Conservation (phyloP, 2,888 invertebrate species). For the Elegia similella region DNA sequence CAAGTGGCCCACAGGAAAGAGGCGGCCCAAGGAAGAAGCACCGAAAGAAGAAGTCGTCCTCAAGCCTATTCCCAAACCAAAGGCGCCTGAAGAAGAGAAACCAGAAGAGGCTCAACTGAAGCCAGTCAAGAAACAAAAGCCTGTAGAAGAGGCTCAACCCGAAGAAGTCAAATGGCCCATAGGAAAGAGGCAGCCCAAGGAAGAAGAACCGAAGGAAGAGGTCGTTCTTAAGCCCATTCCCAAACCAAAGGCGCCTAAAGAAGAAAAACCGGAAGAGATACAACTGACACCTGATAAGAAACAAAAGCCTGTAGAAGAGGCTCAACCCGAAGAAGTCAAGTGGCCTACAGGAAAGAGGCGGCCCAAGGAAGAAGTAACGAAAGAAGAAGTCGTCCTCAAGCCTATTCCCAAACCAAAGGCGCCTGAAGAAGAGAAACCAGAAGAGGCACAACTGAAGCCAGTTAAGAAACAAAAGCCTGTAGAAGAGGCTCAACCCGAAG, state of each 20-base stretch:
- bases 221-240: constrained; percentile 51
- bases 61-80: constrained; percentile 46
- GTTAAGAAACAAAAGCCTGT: constrained; percentile 34
- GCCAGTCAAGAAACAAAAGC: constrained; percentile 45
- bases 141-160: constrained; percentile 42
- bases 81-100: constrained; percentile 38
- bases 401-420: constrained; percentile 49
- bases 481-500: constrained; percentile 33
- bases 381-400: constrained; percentile 55
- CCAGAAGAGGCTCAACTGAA: constrained; percentile 29
- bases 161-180: constrained; percentile 36
- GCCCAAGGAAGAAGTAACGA: constrained; percentile 48
- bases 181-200: constrained; percentile 38
- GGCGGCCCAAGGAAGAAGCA: constrained; percentile 35
- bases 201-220: constrained; percentile 38
- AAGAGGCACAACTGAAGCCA: constrained; percentile 63
- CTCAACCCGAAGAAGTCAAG: constrained; percentile 34
- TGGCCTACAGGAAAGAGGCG: constrained; percentile 41
- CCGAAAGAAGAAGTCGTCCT: constrained; percentile 43
- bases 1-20: constrained; percentile 34
- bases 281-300: constrained; percentile 39
- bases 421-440: constrained; percentile 46
- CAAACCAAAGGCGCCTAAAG: constrained; percentile 42
- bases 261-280: constrained; percentile 58
- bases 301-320: constrained; percentile 35